Conservation (phyloP, 2,797 vertebrate species). For the Botia almorhae region DNA sequence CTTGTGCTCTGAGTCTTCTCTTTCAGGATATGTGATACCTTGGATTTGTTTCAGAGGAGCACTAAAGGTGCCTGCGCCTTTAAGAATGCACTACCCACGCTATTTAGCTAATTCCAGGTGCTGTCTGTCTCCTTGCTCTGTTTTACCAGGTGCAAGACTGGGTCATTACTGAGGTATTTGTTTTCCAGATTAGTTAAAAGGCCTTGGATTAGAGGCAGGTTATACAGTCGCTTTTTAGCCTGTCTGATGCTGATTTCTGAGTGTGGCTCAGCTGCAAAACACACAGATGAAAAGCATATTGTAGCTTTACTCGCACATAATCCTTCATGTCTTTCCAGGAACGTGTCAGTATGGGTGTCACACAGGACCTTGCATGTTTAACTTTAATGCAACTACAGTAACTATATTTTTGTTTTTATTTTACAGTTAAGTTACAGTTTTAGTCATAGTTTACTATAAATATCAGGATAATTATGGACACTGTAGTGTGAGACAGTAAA, state of each 20-base stretch:
- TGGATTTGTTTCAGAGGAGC: conserved; percentile 43
- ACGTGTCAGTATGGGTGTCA: conserved; percentile 1
- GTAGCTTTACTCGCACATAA: conserved; percentile 50
- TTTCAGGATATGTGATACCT: conserved; percentile 32
- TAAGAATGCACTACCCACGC: conserved; percentile 70
- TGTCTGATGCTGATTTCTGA: conserved; percentile 60
- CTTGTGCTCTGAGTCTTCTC: conserved; percentile 39
- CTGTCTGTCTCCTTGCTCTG: conserved; percentile 62
- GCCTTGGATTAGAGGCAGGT: conserved; percentile 72
- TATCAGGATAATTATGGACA: background rate
- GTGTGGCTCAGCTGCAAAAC: conserved; percentile 45
- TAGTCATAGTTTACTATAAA: background rate
- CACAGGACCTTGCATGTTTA: background rate
- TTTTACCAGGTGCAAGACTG: conserved; percentile 80
- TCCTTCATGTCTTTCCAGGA: conserved; percentile 35
- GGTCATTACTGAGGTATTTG: conserved; percentile 82
- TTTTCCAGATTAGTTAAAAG: conserved; percentile 79
- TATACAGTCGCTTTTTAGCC: conserved; percentile 67
- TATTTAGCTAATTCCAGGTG: conserved; percentile 81
- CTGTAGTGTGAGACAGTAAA: background rate
- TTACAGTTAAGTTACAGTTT: too few species aligned
- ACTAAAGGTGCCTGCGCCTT: conserved; percentile 65
- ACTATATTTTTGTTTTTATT: too few species aligned
- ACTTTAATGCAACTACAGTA: too few species aligned
- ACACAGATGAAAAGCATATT: conserved; percentile 45